Evolutionary conservation across 2,888 invertebrate genomes (phyloP).

Genomic region (Sminthurinus aureus): DNA sequence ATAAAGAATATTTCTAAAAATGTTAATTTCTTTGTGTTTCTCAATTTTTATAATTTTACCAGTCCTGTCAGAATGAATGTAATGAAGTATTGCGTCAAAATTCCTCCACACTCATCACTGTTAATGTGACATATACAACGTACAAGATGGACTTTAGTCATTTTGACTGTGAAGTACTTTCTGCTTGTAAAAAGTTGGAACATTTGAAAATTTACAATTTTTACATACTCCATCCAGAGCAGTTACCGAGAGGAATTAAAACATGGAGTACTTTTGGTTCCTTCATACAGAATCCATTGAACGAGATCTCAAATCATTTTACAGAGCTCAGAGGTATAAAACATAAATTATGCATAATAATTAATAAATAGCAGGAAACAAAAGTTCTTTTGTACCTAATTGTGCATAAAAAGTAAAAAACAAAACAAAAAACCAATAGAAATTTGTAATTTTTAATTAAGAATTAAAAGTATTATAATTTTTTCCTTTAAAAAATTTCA

Average conservation of each 20-base stretch:
- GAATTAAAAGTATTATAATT: too few relatives aligned
- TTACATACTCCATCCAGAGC: conserved; percentile 17
- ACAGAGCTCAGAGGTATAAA: conserved; percentile 12
- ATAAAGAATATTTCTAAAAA: too few relatives aligned
- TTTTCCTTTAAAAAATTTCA: too few relatives aligned
- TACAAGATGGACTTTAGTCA: conserved; percentile 24
- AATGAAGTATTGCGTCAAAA: background rate
- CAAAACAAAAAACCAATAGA: too few relatives aligned
- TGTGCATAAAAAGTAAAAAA: too few relatives aligned
- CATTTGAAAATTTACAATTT: conserved; percentile 13
- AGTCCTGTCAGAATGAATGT: too few relatives aligned
- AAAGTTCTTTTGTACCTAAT: too few relatives aligned
- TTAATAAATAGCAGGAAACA: too few relatives aligned
- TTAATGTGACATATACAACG: background rate
- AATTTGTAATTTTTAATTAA: too few relatives aligned
- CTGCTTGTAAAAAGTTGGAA: background rate
- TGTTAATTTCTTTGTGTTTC: too few relatives aligned
- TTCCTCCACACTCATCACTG: background rate
- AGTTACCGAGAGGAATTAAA: conserved; percentile 8
- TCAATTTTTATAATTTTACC: too few relatives aligned
- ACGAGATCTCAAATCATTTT: background rate
- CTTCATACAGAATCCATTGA: conserved; percentile 25
- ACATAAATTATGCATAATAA: too few relatives aligned
- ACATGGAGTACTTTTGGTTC: conserved; percentile 26
- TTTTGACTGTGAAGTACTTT: conserved; percentile 21